Base-by-base conservation (phyloP, 1,140 invertebrate genomes). In the Drosophila sechellia region DNA sequence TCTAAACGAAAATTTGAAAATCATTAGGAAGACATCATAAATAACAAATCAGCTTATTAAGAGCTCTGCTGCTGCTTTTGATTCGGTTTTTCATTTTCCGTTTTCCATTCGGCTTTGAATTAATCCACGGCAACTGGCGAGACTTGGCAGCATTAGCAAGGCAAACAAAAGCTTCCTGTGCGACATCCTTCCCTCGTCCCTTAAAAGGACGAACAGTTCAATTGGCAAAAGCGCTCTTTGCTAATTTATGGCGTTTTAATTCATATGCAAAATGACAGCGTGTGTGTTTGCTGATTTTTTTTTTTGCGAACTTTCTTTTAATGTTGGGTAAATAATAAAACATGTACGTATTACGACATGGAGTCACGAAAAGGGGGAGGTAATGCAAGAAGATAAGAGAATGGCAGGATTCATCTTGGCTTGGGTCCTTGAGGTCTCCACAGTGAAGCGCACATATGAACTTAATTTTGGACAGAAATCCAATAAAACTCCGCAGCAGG, bases 221-320 rank as follows among this genome's bases (percentile, higher is more conserved):
- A 79, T 76, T 72, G 66, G 34, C 59, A 60, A 64, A 66, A 57
- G 73, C 61, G 64, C 37, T 59, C 45, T 37, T 89, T 89, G 79
- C 72, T 84, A 85, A 89, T 85, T 89, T 89, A 89, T 90, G 85
- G 78, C 87, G 86, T 70, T 86, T 90, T 90, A 90, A 90, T 90
- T 90, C 87, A 90, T 90, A 90, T 90, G 86, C 86, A 76, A 90
- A 90, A 64, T 80, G 50, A 69, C 46, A 31, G 39, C 34, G 37
- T 50, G 63, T 66, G n/a, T 20, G 54, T 20, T 46, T 52, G 63
- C 43, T 22, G 12, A 56, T 27, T 40, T 46, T 64, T 46, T 64
- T 77, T 64, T 58, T 31, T 17, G 20, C 20, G 13, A 56, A 40
- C 54, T 60, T 64, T 54, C 68, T 75, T 81, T 84, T 89, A 81